Conservation (phyloP, 2,113 vertebrate species). For the Ceyx melanurus region DNA sequence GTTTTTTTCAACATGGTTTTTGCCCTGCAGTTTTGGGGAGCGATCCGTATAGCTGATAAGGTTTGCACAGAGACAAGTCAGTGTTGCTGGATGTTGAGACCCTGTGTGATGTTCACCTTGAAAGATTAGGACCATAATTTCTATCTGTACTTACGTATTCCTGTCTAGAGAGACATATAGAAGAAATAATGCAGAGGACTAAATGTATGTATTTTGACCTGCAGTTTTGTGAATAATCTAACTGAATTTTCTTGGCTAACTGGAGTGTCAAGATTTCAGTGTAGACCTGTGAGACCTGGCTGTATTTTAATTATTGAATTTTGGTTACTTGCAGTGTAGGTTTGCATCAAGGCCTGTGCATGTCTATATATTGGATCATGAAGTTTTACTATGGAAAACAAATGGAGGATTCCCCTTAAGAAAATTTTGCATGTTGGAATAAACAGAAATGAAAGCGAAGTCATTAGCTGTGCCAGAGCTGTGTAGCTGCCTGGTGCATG, state of each 20-base stretch:
- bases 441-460: background rate
- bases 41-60: background rate
- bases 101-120: background rate
- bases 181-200: background rate
- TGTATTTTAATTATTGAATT: background rate
- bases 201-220: background rate
- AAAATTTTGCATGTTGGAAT: background rate
- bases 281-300: background rate
- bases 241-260: background rate
- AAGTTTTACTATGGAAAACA: background rate
- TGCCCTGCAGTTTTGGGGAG: background rate
- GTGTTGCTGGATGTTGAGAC: background rate
- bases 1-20: background rate
- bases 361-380: background rate
- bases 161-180: background rate
- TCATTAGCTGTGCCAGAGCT: background rate
- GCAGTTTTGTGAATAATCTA: background rate
- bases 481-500: background rate
- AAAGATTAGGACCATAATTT: background rate
- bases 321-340: background rate
- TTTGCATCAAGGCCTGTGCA: accelerated
- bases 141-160: background rate
- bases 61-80: background rate
- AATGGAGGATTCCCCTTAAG: background rate
- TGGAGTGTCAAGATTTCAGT: background rate